A percentile compares a stretch with the other conserved stretches of the same genome.
Conservation (phyloP, 2,797 vertebrate species). For the Neopelma chrysocephalum region DNA sequence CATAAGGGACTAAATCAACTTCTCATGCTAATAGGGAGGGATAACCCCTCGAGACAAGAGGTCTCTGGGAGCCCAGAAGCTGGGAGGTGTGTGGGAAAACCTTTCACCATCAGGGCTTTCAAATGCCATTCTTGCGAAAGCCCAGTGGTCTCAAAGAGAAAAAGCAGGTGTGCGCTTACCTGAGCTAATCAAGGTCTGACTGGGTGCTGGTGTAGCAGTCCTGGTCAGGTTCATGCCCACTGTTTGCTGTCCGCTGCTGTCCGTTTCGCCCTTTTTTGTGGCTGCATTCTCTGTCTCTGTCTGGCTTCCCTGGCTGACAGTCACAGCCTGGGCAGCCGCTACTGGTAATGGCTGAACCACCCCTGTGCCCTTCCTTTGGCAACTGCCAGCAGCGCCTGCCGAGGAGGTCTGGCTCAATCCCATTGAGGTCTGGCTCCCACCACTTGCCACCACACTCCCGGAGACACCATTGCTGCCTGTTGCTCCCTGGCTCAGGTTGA, state of each 20-base stretch:
- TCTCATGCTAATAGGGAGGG: neutral
- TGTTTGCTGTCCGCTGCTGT: constrained; percentile 71
- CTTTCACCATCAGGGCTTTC: neutral
- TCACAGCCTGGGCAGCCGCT: constrained; percentile 73
- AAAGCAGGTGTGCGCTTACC: constrained; percentile 44
- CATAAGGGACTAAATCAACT: neutral
- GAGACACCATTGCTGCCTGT: constrained; percentile 69
- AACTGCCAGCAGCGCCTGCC: constrained; percentile 43
- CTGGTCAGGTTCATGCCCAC: constrained; percentile 84
- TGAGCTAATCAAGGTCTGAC: constrained; percentile 82
- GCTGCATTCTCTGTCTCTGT: constrained; percentile 80
- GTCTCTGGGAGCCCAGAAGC: neutral
- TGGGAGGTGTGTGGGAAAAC: neutral
- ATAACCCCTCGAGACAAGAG: neutral
- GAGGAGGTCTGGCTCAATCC: constrained; percentile 67
- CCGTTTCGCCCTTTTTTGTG: constrained; percentile 77
- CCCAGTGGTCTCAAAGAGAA: neutral
- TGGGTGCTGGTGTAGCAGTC: constrained; percentile 80
- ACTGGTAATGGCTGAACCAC: constrained; percentile 78
- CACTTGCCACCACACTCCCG: constrained; percentile 65
- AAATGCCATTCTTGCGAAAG: neutral
- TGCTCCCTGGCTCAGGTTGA: constrained; percentile 78
- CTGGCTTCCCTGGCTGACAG: constrained; percentile 81
- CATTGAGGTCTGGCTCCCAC: constrained; percentile 63
- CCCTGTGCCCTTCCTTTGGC: constrained; percentile 78